phyloP scores from a whole-genome alignment of 2,113 vertebrate species.

The Mesocricetus auratus region DNA sequence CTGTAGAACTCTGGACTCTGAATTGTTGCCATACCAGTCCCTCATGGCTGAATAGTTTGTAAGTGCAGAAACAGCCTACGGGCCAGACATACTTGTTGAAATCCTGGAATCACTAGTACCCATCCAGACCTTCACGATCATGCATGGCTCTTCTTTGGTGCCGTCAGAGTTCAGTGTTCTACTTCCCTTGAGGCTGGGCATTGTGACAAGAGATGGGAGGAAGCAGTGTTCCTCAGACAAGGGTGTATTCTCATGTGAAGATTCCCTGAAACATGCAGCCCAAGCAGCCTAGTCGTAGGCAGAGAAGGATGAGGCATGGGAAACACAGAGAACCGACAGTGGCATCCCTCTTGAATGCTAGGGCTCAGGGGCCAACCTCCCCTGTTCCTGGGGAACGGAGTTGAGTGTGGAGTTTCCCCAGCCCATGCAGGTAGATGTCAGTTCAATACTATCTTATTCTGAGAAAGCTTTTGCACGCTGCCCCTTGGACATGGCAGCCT shows the following conservation, averaged over 20 bases:
- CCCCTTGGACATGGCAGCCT: not conserved
- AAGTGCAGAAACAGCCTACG: not conserved
- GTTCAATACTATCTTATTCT: not conserved
- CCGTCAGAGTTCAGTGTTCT: not conserved
- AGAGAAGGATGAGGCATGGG: not conserved
- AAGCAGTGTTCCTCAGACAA: not conserved
- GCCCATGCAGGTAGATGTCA: rapidly evolving
- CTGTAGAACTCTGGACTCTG: rapidly evolving
- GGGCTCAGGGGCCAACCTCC: not conserved
- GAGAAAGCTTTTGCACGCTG: not conserved
- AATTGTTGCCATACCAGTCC: not conserved
- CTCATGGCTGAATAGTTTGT: not conserved
- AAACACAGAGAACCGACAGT: not conserved
- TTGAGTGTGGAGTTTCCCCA: not conserved
- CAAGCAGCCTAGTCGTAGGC: not conserved
- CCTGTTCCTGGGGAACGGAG: not conserved
- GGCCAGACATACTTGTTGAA: not conserved
- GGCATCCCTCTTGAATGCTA: not conserved
- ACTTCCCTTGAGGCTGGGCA: not conserved
- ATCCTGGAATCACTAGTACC: not conserved
- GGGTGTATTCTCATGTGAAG: not conserved
- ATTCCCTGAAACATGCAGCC: rapidly evolving
- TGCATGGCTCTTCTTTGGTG: not conserved
- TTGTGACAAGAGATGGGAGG: not conserved
- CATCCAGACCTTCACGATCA: rapidly evolving